A percentile compares a stretch with the other conserved stretches of the same genome.
phyloP scores from a whole-genome alignment of 2,797 vertebrate species.

The Lycodopsis pacificus region DNA sequence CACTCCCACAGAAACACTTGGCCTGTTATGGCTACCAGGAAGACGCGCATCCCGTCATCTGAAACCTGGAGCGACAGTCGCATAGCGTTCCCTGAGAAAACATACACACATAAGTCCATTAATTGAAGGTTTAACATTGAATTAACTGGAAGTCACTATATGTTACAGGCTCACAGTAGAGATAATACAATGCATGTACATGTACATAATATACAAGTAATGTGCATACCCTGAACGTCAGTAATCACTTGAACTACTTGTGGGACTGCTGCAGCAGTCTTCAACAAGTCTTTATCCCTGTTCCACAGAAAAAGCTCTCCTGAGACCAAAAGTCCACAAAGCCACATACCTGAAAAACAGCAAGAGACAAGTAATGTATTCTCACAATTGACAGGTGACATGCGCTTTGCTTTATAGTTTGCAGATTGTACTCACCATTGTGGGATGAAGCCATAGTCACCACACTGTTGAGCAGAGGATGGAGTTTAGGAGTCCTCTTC shows the following conservation, averaged over 20 bases:
- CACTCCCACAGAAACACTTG: constrained; percentile 93
- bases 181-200: background rate
- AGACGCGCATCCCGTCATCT: constrained; percentile 86
- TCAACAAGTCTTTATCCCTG: constrained; percentile 91
- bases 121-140: background rate
- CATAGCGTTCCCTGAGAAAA: constrained; percentile 75
- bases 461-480: constrained; percentile 87
- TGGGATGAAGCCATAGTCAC: constrained; percentile 87
- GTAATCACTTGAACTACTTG: constrained; percentile 82
- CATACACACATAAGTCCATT: background rate
- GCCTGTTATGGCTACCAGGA: constrained; percentile 84
- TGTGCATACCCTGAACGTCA: constrained; percentile 81
- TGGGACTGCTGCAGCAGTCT: constrained; percentile 81
- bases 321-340: constrained; percentile 89
- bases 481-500: constrained; percentile 89
- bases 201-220: constrained; percentile 48
- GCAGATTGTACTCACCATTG: constrained; percentile 81
- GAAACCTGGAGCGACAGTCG: constrained; percentile 87
- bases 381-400: background rate
- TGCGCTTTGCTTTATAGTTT: background rate
- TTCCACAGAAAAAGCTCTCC: constrained; percentile 97
- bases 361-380: background rate
- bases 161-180: background rate
- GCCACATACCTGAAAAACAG: constrained; percentile 87
- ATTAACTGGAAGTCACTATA: background rate